phyloP scores from a whole-genome alignment of 2,888 invertebrate genomes.

The Orthosia gothica region DNA sequence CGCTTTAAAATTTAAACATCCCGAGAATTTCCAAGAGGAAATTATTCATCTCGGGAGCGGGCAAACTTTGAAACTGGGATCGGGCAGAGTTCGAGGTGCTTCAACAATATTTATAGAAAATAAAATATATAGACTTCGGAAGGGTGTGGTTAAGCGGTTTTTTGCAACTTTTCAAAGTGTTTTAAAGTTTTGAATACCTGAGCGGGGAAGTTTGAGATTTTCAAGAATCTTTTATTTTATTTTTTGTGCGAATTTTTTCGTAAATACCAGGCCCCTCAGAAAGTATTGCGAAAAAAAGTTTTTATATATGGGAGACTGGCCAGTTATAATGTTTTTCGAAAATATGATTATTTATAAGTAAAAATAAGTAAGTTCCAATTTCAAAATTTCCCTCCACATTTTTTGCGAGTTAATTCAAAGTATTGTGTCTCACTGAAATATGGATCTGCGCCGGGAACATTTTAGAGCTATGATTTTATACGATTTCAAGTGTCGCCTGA shows the following conservation, averaged over 20 bases:
- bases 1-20: conserved; percentile 68
- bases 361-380: too few species aligned
- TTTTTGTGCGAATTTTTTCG: conserved; percentile 10
- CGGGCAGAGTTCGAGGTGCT: conserved; percentile 56
- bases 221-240: conserved; percentile 3
- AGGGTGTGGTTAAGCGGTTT: conserved; percentile 65
- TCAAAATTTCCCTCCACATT: too few species aligned
- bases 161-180: conserved; percentile 40
- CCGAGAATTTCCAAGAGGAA: conserved; percentile 60
- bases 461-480: too few species aligned
- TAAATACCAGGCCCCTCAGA: too few species aligned
- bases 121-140: conserved; percentile 58
- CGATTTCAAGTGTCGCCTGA: too few species aligned
- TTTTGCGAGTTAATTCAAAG: too few species aligned
- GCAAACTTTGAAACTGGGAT: conserved; percentile 65
- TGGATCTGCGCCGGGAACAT: too few species aligned
- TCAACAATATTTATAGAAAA: conserved; percentile 71
- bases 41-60: conserved; percentile 70
- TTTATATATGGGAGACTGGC: too few species aligned
- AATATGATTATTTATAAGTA: too few species aligned
- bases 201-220: conserved; percentile 29
- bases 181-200: conserved; percentile 43
- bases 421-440: too few species aligned
- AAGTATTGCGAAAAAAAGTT: too few species aligned
- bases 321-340: too few species aligned